Base-by-base conservation (phyloP, 1,140 invertebrate genomes). In the Delia radicum region DNA sequence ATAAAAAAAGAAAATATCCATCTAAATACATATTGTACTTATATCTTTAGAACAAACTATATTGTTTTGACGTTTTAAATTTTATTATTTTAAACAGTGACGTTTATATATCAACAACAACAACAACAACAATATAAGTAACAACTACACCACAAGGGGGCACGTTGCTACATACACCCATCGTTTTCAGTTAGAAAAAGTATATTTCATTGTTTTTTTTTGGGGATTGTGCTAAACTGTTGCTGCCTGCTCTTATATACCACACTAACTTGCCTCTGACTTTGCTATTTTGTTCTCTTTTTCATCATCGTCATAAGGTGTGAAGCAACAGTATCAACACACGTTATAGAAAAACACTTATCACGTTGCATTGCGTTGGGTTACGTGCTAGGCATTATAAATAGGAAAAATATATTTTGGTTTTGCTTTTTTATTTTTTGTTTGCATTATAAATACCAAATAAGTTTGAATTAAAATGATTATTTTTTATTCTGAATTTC, bases 361-460 rank as follows among this genome's bases (percentile, higher is more conserved):
- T 65, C 62, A 65, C 62, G 62, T 65, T 65, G 62, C 62, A 65
- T 65, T 65, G 62, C 62, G 18, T 65, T 65, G 26, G 28, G 62
- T 65, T 65, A 65, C 62, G 62, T 65, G 62, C 62, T 65, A 65
- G 26, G 26, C 27, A 65, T 65, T 65, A 24, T 65, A 29, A 12
- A 63, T n/a, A 62, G 27, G 5, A 65, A 29, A 4, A n/a, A 28
- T 15, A 29, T 29, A 65, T 65, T 65, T 65, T 65, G 62, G 29
- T 65, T 65, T 42, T 42, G 8, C 7, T 65, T 29, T 65, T 65
- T 65, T 65, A 65, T 65, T 65, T n/a, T n/a, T 18, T 65, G 27
- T n/a, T n/a, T n/a, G n/a, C n/a, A n/a, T n/a, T n/a, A n/a, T n/a
- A n/a, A n/a, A n/a, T n/a, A n/a, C n/a, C n/a, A n/a, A n/a, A n/a